A percentile compares a stretch with the other conserved stretches of the same genome.
These are phyloP conservation scores for Cetoscarus ocellatus DNA, from an alignment of 2,797 vertebrate species.

Conservation along the genomic window DNA sequence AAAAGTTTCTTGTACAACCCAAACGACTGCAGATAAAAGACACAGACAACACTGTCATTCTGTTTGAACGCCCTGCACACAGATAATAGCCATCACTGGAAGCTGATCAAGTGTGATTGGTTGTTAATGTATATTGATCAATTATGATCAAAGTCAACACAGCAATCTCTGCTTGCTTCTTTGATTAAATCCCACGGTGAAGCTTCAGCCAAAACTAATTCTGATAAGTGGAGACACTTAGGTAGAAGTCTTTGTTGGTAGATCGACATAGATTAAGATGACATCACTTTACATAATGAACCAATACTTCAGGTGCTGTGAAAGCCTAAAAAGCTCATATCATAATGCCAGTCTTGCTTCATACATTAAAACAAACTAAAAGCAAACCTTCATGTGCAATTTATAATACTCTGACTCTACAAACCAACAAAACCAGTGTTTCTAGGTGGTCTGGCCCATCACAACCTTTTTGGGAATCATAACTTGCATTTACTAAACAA, in stretches of 20 bases:
- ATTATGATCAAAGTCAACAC: conserved; percentile 42
- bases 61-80: conserved; percentile 25
- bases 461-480: no score
- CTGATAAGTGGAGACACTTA: conserved; percentile 23
- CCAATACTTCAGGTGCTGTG: background rate
- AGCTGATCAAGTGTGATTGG: conserved; percentile 47
- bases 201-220: conserved; percentile 18
- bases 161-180: conserved; percentile 26
- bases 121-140: conserved; percentile 33
- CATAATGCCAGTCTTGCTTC: no score
- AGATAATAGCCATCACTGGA: conserved; percentile 23
- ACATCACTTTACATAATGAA: background rate
- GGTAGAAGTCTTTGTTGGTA: conserved; percentile 22
- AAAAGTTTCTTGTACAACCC: conserved; percentile 26
- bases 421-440: no score
- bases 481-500: no score
- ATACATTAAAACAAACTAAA: background rate
- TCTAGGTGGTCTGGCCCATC: no score
- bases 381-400: background rate
- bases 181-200: conserved; percentile 62
- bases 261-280: background rate
- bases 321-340: background rate
- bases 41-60: conserved; percentile 40
- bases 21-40: conserved; percentile 30
- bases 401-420: no score